A percentile compares a stretch with the other conserved stretches of the same genome.
Evolutionary conservation across 2,113 vertebrate species (phyloP).

Genomic region (Tychaedon coryphoeus): DNA sequence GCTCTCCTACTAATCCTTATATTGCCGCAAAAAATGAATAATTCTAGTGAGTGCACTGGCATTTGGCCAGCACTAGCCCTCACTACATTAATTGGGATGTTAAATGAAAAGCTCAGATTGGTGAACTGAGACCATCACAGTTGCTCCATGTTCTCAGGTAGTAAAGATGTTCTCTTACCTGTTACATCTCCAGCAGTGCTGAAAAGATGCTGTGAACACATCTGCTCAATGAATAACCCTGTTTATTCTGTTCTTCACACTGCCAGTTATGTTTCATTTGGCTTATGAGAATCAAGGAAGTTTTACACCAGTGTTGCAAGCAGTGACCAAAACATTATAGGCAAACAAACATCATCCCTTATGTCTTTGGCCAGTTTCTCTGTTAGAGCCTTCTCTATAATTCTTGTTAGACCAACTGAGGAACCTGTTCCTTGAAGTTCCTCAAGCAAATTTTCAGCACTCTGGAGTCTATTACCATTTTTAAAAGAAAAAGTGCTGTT

Average conservation of each 20-base stretch:
- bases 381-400: not conserved
- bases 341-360: not conserved
- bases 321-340: not conserved
- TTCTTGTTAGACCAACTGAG: not conserved
- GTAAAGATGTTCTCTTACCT: slow-evolving; percentile 52
- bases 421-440: not conserved
- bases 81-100: not conserved
- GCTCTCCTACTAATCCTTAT: not conserved
- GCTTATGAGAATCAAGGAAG: slow-evolving; percentile 62
- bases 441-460: slow-evolving; percentile 45
- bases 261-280: not conserved
- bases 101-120: not conserved
- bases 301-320: slow-evolving; percentile 48
- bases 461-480: slow-evolving; percentile 11
- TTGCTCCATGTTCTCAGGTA: slow-evolving; percentile 60
- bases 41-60: not conserved
- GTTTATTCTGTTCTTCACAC: not conserved
- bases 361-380: not conserved
- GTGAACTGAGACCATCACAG: not conserved
- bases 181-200: slow-evolving; percentile 56
- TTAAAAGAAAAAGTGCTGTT: not conserved
- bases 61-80: not conserved
- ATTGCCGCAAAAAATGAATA: not conserved
- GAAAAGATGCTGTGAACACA: slow-evolving; percentile 60
- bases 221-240: not conserved